Conservation (phyloP, 92 coral and sea anemone species). For the Palythoa caribaeorum region DNA sequence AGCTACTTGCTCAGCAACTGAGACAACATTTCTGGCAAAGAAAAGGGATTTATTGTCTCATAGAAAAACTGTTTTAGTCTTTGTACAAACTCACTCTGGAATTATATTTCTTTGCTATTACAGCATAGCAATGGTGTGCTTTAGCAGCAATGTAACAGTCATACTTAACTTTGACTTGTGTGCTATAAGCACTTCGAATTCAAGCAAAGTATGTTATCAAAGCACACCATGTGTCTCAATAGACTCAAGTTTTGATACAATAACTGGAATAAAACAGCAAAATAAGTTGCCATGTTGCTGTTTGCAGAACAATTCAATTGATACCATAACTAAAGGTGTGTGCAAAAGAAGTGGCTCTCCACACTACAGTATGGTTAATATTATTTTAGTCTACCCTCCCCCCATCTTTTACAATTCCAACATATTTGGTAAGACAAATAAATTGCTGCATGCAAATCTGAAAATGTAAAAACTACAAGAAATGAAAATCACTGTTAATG, state of each 20-base stretch:
- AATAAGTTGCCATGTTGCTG: slow-evolving; percentile 1
- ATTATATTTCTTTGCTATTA: slow-evolving; percentile 6
- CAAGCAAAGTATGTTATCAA: slow-evolving; percentile 22
- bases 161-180: slow-evolving; percentile 19
- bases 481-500: slow-evolving; percentile 1
- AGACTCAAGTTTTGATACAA: slow-evolving; percentile 4
- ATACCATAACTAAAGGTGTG: slow-evolving; percentile 6
- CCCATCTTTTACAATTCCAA: not conserved
- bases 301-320: not conserved
- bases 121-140: slow-evolving; percentile 20
- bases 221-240: slow-evolving; percentile 20
- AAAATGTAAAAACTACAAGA: slow-evolving; percentile 1
- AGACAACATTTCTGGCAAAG: slow-evolving; percentile 13
- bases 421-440: not conserved
- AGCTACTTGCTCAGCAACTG: slow-evolving; percentile 11
- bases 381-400: no score
- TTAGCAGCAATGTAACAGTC: slow-evolving; percentile 19
- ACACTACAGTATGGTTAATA: not conserved
- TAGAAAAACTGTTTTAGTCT: slow-evolving; percentile 7
- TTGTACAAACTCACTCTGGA: not conserved
- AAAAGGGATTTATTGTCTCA: not conserved
- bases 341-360: slow-evolving; percentile 14
- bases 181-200: slow-evolving; percentile 13
- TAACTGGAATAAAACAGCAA: slow-evolving; percentile 14
- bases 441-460: slow-evolving; percentile 1